Evolutionary conservation across 2,113 vertebrate species (phyloP).

Genomic region (Erythrocebus patas): DNA sequence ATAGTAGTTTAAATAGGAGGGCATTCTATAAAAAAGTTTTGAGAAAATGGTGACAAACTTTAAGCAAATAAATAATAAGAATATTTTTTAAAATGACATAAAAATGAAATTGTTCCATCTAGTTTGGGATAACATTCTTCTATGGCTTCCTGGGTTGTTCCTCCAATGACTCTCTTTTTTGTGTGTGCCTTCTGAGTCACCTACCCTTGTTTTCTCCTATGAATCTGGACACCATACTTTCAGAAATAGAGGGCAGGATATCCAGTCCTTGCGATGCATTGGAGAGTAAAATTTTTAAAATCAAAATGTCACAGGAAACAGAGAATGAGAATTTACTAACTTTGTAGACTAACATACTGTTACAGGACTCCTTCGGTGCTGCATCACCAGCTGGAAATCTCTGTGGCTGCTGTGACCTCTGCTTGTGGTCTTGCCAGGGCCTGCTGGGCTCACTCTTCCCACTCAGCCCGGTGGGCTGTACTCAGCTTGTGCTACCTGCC

Average conservation of each 20-base stretch:
- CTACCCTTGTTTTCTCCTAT: neutral
- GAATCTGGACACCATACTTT: neutral
- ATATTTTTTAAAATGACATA: neutral
- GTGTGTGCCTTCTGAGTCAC: neutral
- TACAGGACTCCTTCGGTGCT: too few species aligned
- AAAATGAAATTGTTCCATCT: neutral
- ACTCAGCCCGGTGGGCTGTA: too few species aligned
- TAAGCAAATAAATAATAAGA: neutral
- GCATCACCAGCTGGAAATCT: too few species aligned
- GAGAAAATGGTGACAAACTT: neutral
- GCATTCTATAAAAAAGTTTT: neutral
- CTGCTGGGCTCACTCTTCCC: too few species aligned
- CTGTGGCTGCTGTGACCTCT: too few species aligned
- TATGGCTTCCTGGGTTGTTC: neutral
- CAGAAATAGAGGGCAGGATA: neutral
- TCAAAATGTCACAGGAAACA: neutral
- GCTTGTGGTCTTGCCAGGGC: too few species aligned
- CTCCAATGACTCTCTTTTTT: neutral
- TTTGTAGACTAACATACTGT: neutral
- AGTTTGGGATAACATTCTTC: neutral
- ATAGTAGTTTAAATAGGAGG: neutral
- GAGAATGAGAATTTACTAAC: neutral
- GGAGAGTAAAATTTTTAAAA: neutral
- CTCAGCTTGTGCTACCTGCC: too few species aligned
- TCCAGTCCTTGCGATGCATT: neutral